Conservation (phyloP, 2,888 invertebrate species). For the Leucozona laternaria region DNA sequence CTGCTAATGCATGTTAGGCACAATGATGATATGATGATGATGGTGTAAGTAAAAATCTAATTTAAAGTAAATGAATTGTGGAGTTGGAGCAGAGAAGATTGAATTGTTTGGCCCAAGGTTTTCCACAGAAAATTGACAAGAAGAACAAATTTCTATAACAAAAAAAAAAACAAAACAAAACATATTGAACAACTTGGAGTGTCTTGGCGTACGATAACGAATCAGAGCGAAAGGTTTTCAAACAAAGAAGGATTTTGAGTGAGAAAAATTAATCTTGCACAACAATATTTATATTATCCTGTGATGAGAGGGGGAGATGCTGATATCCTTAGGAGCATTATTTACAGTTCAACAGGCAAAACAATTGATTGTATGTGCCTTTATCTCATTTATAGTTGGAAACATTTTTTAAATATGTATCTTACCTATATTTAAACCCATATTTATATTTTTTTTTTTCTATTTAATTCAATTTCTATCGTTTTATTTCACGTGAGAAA, state of each 20-base stretch:
- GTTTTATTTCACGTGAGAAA: constrained; percentile 53
- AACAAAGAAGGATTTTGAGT: neutral
- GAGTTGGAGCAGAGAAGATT: neutral
- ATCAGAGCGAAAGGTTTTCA: neutral
- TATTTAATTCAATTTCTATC: constrained; percentile 32
- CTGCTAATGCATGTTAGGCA: neutral
- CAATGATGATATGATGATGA: neutral
- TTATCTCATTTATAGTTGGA: neutral
- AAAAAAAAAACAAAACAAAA: neutral
- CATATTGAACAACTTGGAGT: constrained; percentile 10
- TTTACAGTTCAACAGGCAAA: constrained; percentile 59
- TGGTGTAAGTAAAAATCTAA: constrained; percentile 23
- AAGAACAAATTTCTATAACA: neutral
- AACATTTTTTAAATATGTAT: neutral
- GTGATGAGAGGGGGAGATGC: neutral
- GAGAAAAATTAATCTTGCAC: constrained; percentile 3
- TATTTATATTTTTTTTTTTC: neutral
- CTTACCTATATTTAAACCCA: neutral
- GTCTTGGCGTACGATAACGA: neutral
- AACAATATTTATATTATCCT: neutral
- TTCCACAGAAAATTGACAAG: constrained; percentile 4
- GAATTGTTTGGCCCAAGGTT: constrained; percentile 51
- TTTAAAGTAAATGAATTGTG: constrained; percentile 36
- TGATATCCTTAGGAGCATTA: constrained; percentile 63
- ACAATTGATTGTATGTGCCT: constrained; percentile 38